Evolutionary conservation across 2,888 invertebrate species (phyloP), one percentile per base, ranked within the genome.

Genomic region (Silvanus unidentatus): DNA sequence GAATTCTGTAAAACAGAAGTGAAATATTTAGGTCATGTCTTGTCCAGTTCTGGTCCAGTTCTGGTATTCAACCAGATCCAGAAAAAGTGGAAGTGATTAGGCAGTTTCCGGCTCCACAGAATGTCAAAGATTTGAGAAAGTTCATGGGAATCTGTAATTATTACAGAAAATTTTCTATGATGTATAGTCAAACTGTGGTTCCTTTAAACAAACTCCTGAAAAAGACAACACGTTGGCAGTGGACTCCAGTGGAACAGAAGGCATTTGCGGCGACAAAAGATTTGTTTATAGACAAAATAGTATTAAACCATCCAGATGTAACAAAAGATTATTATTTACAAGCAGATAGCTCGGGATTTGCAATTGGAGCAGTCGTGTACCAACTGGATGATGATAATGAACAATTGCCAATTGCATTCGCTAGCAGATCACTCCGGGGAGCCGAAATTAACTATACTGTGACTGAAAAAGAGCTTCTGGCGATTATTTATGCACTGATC

Each of bases 1-100:
- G 15, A 42, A 11, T 54, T 58, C 36, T 44, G 41, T 9, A 16
- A 44, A 22, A 12, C 16, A 8, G n/a, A 39, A 22, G 37, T 47
- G n/a, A 9, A 16, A 32, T 47, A 43, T 43, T 29, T 47, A 9
- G 47, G 47, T 1, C 47, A 47, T 16, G 41, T 44, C 11, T 8
- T 47, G 1, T 41, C 47, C n/a, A 9, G 47, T 44, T 1, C 47
- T 44, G 11, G 41, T 44, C 11, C 6, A 44, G 1, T 41, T 44
- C 22, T 10, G 47, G 47, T 9, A 40, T 41, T 1, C 9, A 9
- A 12, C 44, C 40, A 22, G 47, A 47, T 11, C 38, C 40, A 16
- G 11, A 29, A 38, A 30, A 37, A 13, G 11, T 44, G 2, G 9
- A 8, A 1, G 44, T 44, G 1, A 47, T 47, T 9, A 16, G 11